phyloP scores from a whole-genome alignment of 2,113 vertebrate species.

The Nerophis lumbriciformis region DNA sequence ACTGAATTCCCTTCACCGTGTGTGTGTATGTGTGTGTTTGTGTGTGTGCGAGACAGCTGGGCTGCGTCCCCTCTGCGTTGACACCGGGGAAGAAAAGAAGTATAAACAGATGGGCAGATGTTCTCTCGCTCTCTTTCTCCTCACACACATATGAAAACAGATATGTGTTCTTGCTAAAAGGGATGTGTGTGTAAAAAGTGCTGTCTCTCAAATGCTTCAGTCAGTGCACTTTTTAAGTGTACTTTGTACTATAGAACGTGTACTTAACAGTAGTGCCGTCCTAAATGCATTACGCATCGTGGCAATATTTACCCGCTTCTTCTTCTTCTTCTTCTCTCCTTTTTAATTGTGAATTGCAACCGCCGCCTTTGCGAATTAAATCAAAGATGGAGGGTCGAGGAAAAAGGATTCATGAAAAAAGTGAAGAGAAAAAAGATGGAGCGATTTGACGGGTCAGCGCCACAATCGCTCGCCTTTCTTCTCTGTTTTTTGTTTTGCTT shows the following conservation, averaged over 20 bases:
- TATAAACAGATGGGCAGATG: constrained; percentile 70
- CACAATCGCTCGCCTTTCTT: constrained; percentile 45
- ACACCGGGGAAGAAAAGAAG: constrained; percentile 64
- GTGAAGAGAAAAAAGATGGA: constrained; percentile 10
- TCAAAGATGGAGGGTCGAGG: constrained; percentile 17
- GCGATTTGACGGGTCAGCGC: constrained; percentile 54
- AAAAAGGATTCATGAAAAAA: constrained; percentile 21
- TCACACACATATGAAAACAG: constrained; percentile 2
- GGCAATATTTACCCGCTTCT: too few relatives aligned
- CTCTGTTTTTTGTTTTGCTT: constrained; percentile 61
- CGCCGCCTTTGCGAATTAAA: constrained; percentile 25
- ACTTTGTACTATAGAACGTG: not conserved
- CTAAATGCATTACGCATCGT: too few relatives aligned
- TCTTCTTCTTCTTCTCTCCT: too few relatives aligned
- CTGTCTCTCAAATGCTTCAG: not conserved
- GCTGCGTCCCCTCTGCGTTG: constrained; percentile 61
- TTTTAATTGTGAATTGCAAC: too few relatives aligned
- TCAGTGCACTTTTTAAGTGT: not conserved
- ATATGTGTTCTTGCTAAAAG: not conserved
- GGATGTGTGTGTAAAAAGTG: not conserved
- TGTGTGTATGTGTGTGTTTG: constrained; percentile 8
- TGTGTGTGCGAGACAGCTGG: constrained; percentile 57
- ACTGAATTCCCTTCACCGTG: constrained; percentile 48
- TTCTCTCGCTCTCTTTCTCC: constrained; percentile 45
- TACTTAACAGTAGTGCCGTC: too few relatives aligned